Base-by-base conservation (phyloP, 2,797 vertebrate genomes). In the Choloepus didactylus region DNA sequence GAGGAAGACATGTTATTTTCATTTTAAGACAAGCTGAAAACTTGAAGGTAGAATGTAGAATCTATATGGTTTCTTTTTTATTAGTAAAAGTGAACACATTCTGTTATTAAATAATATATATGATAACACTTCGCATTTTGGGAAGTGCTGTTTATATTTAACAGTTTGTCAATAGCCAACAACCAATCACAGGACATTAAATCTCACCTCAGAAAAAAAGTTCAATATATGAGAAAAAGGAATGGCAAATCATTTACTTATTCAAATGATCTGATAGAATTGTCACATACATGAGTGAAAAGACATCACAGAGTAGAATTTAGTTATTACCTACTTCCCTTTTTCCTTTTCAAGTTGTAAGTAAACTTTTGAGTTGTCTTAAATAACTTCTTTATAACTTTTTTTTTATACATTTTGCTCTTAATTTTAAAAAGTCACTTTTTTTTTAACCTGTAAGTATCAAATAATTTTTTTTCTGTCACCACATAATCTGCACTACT, bases 1-100 rank as follows among this genome's bases (percentile, higher is more conserved):
- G 29, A 92, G 76, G 41, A 95, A 76, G 81, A 31, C 49, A 76
- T 91, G 54, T 51, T 92, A 87, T 93, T 97, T 96, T 95, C 19
- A 69, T 87, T 95, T 93, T 87, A 95, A 95, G 96, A 64, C 25
- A 82, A 95, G 56, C 54, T 67, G 35, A 93, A 91, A 94, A 44
- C 54, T 81, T 75, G 31, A 95, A 94, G 67, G 23, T 92, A 81
- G 62, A 79, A 84, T 76, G 35, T 69, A 79, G 70, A 93, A 54
- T 66, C 90, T 83, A 80, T 75, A 73, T 82, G 7, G 73, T 87
- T 89, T 96, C 11, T 82, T 89, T 93, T 92, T 94, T 73, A 85
- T 81, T 94, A 94, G 51, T 76, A 89, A 96, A 94, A 89, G 9
- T 67, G 21, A 95, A 72, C 31, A 92, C 38, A 76, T 84, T 94